Conservation (phyloP, 2,797 vertebrate genomes). For the Mareca penelope region DNA sequence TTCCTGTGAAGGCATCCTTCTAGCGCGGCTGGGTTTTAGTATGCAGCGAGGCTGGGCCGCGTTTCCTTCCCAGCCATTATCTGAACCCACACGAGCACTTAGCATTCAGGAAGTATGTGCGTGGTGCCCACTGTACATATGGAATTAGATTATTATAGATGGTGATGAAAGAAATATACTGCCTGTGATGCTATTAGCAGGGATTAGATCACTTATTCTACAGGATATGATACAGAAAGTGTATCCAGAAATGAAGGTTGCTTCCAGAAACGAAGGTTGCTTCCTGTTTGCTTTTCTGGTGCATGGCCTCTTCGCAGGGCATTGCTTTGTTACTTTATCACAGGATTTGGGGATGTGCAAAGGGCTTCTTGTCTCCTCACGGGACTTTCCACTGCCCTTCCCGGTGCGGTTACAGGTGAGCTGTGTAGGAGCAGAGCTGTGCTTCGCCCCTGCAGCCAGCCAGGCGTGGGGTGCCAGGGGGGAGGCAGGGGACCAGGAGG, state of each 20-base stretch:
- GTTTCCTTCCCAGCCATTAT: neutral
- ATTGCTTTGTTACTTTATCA: fast-evolving
- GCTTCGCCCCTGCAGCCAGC: neutral
- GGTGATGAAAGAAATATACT: fast-evolving
- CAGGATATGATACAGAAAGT: fast-evolving
- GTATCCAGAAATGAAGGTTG: fast-evolving
- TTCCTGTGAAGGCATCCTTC: neutral
- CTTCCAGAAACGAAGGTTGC: fast-evolving
- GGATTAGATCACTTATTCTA: neutral
- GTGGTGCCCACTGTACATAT: fast-evolving
- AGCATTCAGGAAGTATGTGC: fast-evolving
- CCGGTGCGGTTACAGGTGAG: fast-evolving
- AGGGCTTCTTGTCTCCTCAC: neutral
- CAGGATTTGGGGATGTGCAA: neutral
- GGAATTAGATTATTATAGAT: fast-evolving
- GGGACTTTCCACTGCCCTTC: fast-evolving
- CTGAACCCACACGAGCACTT: fast-evolving
- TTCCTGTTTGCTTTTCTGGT: fast-evolving
- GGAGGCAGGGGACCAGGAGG: too few species aligned
- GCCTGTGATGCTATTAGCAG: fast-evolving
- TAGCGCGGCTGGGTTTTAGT: fast-evolving
- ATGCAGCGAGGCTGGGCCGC: neutral
- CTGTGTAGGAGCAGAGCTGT: neutral
- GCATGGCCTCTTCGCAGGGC: fast-evolving
- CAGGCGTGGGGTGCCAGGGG: too few species aligned